Evolutionary conservation across 2,888 invertebrate species (phyloP).

Genomic region (Standfussiana lucernea): DNA sequence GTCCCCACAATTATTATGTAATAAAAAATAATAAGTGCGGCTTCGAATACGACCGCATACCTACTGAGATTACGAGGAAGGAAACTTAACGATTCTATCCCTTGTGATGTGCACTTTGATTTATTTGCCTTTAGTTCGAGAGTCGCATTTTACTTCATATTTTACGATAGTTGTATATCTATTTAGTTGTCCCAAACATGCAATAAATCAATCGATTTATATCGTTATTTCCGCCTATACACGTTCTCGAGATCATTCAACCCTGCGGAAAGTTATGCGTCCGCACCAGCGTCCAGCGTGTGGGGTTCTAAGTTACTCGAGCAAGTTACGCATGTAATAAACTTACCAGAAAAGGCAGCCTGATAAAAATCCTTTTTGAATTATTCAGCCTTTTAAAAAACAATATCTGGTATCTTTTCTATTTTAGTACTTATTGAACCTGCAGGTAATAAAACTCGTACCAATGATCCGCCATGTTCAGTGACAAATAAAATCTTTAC

Average conservation of each 20-base stretch:
- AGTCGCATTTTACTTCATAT: constrained; percentile 39
- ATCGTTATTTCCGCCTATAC: constrained; percentile 56
- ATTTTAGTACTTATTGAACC: neutral
- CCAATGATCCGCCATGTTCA: neutral
- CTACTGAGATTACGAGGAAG: constrained; percentile 77
- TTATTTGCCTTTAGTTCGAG: constrained; percentile 41
- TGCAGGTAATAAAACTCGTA: neutral
- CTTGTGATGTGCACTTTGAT: constrained; percentile 51
- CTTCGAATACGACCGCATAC: constrained; percentile 76
- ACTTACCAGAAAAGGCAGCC: constrained; percentile 21
- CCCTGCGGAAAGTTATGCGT: constrained; percentile 70
- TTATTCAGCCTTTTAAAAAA: constrained; percentile 37
- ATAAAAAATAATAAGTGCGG: constrained; percentile 82
- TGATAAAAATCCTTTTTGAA: constrained; percentile 36
- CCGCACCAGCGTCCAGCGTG: constrained; percentile 50
- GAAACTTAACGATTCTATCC: constrained; percentile 63
- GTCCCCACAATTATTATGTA: constrained; percentile 82
- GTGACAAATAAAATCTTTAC: neutral
- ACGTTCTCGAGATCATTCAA: constrained; percentile 57
- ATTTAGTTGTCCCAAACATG: constrained; percentile 55
- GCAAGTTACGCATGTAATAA: constrained; percentile 32
- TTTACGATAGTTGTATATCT: constrained; percentile 58
- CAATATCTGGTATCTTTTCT: constrained; percentile 11
- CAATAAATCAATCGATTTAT: constrained; percentile 53
- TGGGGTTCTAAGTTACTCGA: constrained; percentile 37